Conservation (phyloP, 2,113 vertebrate species). For the Gadus chalcogrammus region DNA sequence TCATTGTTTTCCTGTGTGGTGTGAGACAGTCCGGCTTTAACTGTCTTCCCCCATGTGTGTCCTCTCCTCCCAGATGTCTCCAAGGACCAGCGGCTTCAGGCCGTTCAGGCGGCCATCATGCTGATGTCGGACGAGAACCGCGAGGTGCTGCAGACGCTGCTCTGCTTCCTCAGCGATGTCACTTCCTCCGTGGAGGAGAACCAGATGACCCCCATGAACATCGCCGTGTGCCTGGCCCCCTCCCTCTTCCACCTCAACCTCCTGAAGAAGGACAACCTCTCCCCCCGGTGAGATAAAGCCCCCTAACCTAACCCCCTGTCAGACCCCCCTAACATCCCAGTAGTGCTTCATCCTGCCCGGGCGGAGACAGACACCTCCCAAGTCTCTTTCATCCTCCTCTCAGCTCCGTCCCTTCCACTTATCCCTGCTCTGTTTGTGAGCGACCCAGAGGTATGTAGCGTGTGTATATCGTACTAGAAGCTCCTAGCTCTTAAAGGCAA, state of each 20-base stretch:
- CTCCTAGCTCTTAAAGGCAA: conserved; percentile 9
- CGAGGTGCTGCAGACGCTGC: conserved; percentile 89
- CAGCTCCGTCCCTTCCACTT: background rate
- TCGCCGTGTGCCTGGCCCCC: conserved; percentile 94
- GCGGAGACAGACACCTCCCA: no score
- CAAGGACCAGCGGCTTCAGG: conserved; percentile 90
- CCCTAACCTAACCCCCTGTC: background rate
- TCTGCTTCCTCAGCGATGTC: conserved; percentile 93
- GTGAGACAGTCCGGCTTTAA: no score
- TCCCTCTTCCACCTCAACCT: conserved; percentile 97
- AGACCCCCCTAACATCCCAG: no score
- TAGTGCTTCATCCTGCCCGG: no score
- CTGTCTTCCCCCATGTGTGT: background rate
- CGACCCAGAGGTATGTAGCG: no score
- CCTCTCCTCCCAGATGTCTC: conserved; percentile 80
- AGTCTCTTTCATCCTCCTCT: background rate
- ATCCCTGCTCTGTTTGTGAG: no score
- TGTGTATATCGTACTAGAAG: no score
- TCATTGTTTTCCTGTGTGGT: no score
- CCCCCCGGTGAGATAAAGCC: conserved; percentile 75
- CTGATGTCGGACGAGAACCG: conserved; percentile 94
- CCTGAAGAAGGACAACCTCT: conserved; percentile 89
- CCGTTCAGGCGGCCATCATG: conserved; percentile 91
- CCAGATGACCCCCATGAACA: conserved; percentile 98
- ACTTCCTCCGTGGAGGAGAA: conserved; percentile 90